Conservation (phyloP, 2,113 vertebrate genomes). For the Rhodinocichla rosea region DNA sequence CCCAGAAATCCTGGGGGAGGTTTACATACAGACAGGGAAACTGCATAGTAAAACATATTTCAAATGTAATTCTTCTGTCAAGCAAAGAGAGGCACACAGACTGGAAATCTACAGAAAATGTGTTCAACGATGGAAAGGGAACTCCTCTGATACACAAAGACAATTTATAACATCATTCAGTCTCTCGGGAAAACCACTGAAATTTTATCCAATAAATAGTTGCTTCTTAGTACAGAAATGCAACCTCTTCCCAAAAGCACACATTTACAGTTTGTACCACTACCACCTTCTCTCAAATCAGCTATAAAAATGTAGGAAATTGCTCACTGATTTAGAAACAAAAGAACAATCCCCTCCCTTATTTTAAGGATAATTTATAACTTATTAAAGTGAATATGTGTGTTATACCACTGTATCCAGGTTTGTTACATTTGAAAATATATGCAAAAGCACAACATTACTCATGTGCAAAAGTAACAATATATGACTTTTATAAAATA, state of each 20-base stretch:
- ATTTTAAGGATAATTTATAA: background rate
- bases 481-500: background rate
- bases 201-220: background rate
- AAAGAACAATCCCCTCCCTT: background rate
- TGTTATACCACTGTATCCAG: background rate
- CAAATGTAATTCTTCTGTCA: background rate
- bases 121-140: background rate
- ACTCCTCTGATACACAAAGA: background rate
- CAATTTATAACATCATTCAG: background rate
- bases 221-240: background rate
- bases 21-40: background rate
- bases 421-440: constrained; percentile 19
- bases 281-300: background rate
- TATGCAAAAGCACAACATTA: constrained; percentile 5
- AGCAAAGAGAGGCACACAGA: background rate
- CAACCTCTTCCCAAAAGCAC: background rate
- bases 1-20: background rate
- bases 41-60: background rate
- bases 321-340: background rate
- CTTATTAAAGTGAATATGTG: background rate
- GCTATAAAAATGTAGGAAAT: background rate
- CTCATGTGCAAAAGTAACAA: constrained; percentile 9
- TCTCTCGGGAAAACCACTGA: background rate
- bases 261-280: background rate
- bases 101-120: background rate